Conservation (phyloP, 2,113 vertebrate species). For the Lepisosteus osseus region DNA sequence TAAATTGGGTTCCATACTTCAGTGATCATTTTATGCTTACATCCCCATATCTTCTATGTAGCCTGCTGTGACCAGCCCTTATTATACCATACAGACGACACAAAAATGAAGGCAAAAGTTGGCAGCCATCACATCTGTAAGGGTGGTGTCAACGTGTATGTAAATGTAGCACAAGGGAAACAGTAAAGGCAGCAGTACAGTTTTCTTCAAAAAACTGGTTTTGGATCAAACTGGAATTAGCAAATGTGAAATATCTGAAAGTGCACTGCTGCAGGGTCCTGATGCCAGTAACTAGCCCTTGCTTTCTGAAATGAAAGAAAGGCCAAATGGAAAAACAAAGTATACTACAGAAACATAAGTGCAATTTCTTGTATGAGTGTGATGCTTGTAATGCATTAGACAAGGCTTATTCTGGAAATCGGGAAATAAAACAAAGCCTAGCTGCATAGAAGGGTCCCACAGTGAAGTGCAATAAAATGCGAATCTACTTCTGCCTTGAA, state of each 20-base stretch:
- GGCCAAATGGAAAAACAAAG: constrained; percentile 1
- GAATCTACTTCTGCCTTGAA: background rate
- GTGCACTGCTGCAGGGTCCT: background rate
- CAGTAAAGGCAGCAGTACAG: background rate
- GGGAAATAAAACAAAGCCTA: constrained; percentile 1
- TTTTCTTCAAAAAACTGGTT: constrained; percentile 13
- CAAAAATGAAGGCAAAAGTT: constrained; percentile 16
- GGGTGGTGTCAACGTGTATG: constrained; percentile 3
- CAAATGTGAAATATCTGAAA: constrained; percentile 4
- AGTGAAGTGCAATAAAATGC: constrained; percentile 7
- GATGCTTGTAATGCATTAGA: constrained; percentile 8
- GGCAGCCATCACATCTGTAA: constrained; percentile 10
- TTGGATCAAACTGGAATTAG: constrained; percentile 9
- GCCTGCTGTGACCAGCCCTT: constrained; percentile 28
- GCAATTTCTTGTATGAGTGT: constrained; percentile 11
- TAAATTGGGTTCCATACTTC: constrained; percentile 39
- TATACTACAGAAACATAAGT: constrained; percentile 8
- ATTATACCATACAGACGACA: background rate
- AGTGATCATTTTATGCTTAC: constrained; percentile 29
- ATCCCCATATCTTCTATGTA: constrained; percentile 11
- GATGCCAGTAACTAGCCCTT: background rate
- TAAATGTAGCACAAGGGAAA: background rate
- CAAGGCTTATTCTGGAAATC: constrained; percentile 8
- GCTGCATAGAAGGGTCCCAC: background rate
- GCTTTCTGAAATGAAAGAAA: background rate